Evolutionary conservation across 1,140 invertebrate genomes (phyloP).

Genomic region (Daktulosphaira vitifoliae): DNA sequence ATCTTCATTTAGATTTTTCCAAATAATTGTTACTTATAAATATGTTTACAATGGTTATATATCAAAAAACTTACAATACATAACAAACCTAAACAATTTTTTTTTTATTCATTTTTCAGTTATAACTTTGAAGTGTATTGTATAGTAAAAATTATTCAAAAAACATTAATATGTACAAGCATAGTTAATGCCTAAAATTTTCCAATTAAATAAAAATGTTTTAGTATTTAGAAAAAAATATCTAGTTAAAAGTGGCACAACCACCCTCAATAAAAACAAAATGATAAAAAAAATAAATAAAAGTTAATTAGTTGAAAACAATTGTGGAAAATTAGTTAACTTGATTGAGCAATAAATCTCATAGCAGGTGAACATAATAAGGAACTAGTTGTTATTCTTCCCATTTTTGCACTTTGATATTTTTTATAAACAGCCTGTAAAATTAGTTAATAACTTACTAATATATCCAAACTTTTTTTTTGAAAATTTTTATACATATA

Average conservation of each 20-base stretch:
- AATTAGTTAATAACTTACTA: not conserved
- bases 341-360: not conserved
- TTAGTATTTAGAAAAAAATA: not conserved
- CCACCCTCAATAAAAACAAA: constrained; percentile 17
- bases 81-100: constrained; percentile 8
- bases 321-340: not conserved
- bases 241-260: not conserved
- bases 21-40: constrained; percentile 23
- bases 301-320: not conserved
- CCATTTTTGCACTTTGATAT: constrained; percentile 15
- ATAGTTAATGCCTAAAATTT: not conserved
- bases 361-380: constrained; percentile 20
- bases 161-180: not conserved
- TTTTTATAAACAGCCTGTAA: constrained; percentile 22
- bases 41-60: constrained; percentile 15
- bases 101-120: not conserved
- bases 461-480: too few species aligned
- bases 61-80: constrained; percentile 18
- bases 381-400: constrained; percentile 18
- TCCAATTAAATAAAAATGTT: not conserved
- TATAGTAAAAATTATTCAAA: constrained; percentile 15
- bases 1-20: not conserved
- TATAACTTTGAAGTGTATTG: constrained; percentile 14
- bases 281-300: not conserved
- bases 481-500: too few species aligned